Percentiles rank a stretch among this genome's conserved stretches.
Conservation (phyloP, 2,113 vertebrate genomes). For the Podarcis muralis region DNA sequence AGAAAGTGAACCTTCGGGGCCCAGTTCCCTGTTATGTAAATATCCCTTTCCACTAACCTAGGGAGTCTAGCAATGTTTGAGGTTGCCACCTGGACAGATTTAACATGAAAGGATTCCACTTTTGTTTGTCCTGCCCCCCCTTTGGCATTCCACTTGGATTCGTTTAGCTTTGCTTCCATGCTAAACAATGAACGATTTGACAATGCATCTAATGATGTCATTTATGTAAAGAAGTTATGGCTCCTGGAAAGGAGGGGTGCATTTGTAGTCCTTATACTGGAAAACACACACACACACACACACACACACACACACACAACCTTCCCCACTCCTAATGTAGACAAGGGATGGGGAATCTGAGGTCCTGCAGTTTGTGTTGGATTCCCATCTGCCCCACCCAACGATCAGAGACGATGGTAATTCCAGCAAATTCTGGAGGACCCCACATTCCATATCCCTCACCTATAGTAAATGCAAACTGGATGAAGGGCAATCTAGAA, state of each 20-base stretch:
- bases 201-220: not conserved
- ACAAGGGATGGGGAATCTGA: too few species aligned
- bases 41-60: conserved; percentile 1
- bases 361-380: too few species aligned
- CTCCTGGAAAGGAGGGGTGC: too few species aligned
- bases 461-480: not conserved
- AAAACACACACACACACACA: too few species aligned
- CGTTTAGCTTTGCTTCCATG: not conserved
- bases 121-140: not conserved
- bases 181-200: not conserved
- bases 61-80: conserved; percentile 5
- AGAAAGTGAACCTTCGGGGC: not conserved
- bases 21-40: not conserved
- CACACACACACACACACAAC: too few species aligned
- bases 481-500: not conserved
- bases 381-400: not conserved
- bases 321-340: too few species aligned
- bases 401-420: too few species aligned
- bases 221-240: not conserved
- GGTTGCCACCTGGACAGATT: not conserved
- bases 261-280: not conserved
- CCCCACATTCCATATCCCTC: too few species aligned
- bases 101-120: not conserved
- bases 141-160: not conserved
- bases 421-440: too few species aligned